These are phyloP conservation scores for Lamellibrachia luymesi DNA, from an alignment of 1,140 invertebrate genomes.

Conservation along the genomic window DNA sequence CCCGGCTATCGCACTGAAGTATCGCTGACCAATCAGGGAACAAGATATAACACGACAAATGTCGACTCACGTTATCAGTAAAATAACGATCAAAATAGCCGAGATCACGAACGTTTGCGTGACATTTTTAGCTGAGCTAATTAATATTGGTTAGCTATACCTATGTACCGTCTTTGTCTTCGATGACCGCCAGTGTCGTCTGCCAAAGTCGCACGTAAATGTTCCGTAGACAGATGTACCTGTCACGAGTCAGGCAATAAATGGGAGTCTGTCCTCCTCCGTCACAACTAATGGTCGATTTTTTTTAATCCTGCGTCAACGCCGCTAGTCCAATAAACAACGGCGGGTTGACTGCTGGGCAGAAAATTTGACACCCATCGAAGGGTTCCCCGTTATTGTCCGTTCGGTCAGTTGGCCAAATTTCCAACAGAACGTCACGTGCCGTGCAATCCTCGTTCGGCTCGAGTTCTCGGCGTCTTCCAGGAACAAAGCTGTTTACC, in stretches of 20 bases:
- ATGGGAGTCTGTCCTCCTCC: background rate
- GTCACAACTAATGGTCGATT: background rate
- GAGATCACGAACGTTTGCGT: background rate
- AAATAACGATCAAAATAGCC: background rate
- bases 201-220: background rate
- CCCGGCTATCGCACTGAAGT: background rate
- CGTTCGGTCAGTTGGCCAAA: background rate
- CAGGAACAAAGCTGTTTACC: too few relatives aligned
- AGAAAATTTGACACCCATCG: background rate
- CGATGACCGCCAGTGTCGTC: background rate
- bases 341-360: background rate
- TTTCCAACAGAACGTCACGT: too few relatives aligned
- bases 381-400: background rate
- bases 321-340: background rate
- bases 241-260: background rate
- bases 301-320: background rate
- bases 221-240: background rate
- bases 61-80: background rate
- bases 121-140: background rate
- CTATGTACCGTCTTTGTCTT: background rate
- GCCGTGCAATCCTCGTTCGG: too few relatives aligned
- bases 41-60: background rate
- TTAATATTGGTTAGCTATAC: background rate
- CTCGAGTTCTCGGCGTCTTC: too few relatives aligned
- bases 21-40: background rate